Evolutionary conservation across 2,888 invertebrate genomes (phyloP).

Genomic region (Stramonita haemastoma): DNA sequence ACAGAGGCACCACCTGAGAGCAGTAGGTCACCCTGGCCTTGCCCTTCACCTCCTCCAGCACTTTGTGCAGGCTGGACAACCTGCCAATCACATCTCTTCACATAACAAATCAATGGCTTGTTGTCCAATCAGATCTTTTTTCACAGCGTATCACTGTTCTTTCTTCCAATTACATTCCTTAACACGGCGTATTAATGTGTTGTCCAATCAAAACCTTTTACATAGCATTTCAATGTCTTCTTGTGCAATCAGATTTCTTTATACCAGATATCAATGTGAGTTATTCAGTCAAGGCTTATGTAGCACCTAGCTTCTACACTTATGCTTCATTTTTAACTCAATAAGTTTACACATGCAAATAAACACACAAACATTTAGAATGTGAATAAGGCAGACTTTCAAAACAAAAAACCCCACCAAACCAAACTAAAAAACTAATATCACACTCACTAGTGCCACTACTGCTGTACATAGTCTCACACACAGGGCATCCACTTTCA

Average conservation of each 20-base stretch:
- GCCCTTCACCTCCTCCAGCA: conserved; percentile 62
- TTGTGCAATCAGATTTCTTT: background rate
- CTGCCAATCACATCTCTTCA: conserved; percentile 51
- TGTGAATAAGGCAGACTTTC: too few relatives aligned
- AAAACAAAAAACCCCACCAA: too few relatives aligned
- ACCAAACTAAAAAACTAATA: too few relatives aligned
- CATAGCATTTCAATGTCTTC: background rate
- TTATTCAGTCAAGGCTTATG: too few relatives aligned
- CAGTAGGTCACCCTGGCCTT: conserved; percentile 68
- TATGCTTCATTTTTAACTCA: too few relatives aligned
- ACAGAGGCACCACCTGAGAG: conserved; percentile 67
- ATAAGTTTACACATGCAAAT: too few relatives aligned
- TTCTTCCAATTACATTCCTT: background rate
- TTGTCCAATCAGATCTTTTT: background rate
- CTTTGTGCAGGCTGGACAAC: conserved; percentile 64
- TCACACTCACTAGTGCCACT: too few relatives aligned
- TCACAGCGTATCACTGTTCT: background rate
- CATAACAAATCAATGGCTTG: background rate
- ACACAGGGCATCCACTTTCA: too few relatives aligned
- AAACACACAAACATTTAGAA: too few relatives aligned
- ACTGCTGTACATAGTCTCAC: too few relatives aligned
- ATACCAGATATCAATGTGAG: background rate
- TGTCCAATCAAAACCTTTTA: background rate
- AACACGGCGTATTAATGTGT: background rate
- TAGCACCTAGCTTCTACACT: too few relatives aligned